Evolutionary conservation across 1,140 invertebrate genomes (phyloP).

Genomic region (Aphelenchoides avenae): DNA sequence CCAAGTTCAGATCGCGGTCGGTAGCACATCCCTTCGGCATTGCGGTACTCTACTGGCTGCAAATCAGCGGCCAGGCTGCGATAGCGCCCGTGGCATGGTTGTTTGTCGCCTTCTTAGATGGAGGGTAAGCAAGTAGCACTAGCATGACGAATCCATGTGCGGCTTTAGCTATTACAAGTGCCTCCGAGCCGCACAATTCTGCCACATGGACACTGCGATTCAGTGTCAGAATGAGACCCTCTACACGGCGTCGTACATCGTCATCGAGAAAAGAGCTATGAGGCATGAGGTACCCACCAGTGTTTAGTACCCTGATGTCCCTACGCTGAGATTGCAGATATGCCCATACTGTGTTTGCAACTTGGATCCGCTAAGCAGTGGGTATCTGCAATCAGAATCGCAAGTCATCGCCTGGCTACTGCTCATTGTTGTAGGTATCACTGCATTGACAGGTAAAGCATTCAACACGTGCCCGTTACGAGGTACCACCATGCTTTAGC

Average conservation of each 20-base stretch:
- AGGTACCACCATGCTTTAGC: slow-evolving; percentile 25
- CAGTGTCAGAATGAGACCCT: slow-evolving; percentile 34
- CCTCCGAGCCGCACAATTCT: slow-evolving; percentile 40
- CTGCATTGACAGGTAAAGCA: slow-evolving; percentile 30
- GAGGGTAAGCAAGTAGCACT: slow-evolving; percentile 23
- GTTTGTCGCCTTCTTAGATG: slow-evolving; percentile 50
- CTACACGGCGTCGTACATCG: slow-evolving; percentile 24
- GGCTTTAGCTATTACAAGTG: slow-evolving; percentile 46
- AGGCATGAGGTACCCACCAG: not conserved
- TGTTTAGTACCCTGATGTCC: not conserved
- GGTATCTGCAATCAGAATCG: slow-evolving; percentile 36
- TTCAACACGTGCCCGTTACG: too few relatives aligned
- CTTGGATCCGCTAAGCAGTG: slow-evolving; percentile 12
- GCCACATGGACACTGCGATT: slow-evolving; percentile 15
- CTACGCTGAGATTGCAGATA: slow-evolving; percentile 21
- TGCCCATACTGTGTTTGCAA: slow-evolving; percentile 30
- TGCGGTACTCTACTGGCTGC: slow-evolving; percentile 45
- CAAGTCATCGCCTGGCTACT: slow-evolving; percentile 36
- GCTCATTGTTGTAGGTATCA: slow-evolving; percentile 25
- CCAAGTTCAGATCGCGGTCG: slow-evolving; percentile 27
- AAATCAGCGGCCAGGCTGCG: slow-evolving; percentile 37
- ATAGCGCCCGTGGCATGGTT: slow-evolving; percentile 52
- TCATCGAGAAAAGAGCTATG: slow-evolving; percentile 1
- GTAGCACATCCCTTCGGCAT: slow-evolving; percentile 45
- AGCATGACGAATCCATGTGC: not conserved